Conservation (phyloP, 2,797 vertebrate species). For the Myotis vivesi region DNA sequence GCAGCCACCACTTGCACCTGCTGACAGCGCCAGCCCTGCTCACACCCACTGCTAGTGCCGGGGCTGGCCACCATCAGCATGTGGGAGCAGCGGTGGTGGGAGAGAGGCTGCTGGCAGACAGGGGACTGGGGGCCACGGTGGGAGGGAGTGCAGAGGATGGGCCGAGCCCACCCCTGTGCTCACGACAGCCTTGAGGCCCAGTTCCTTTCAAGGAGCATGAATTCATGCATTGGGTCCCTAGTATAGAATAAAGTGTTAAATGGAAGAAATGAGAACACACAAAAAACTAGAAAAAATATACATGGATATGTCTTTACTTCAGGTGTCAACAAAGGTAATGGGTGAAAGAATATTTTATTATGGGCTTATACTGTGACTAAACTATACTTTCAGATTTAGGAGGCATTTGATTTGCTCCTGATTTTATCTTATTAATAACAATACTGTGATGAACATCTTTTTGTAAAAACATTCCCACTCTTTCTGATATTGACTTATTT, state of each 20-base stretch:
- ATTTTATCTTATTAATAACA: background rate
- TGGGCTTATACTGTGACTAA: background rate
- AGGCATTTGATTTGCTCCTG: background rate
- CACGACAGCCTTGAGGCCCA: no score
- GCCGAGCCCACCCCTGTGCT: no score
- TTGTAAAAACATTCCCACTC: background rate
- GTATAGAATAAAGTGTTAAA: background rate
- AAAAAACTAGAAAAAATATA: background rate
- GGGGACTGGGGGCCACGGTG: no score
- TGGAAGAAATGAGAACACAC: background rate
- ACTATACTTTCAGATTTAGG: background rate
- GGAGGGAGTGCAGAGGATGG: no score
- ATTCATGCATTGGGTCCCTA: no score
- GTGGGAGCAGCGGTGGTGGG: no score
- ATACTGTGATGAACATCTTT: background rate
- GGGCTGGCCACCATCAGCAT: no score
- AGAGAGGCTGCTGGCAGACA: no score
- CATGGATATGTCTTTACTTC: background rate
- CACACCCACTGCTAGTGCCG: no score
- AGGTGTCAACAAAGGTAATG: background rate
- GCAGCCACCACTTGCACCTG: no score
- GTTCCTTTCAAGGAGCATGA: no score
- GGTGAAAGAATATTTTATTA: background rate
- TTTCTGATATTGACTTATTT: background rate
- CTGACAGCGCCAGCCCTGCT: no score